Conservation (phyloP, 2,888 invertebrate genomes). For the Drosophila mimica region DNA sequence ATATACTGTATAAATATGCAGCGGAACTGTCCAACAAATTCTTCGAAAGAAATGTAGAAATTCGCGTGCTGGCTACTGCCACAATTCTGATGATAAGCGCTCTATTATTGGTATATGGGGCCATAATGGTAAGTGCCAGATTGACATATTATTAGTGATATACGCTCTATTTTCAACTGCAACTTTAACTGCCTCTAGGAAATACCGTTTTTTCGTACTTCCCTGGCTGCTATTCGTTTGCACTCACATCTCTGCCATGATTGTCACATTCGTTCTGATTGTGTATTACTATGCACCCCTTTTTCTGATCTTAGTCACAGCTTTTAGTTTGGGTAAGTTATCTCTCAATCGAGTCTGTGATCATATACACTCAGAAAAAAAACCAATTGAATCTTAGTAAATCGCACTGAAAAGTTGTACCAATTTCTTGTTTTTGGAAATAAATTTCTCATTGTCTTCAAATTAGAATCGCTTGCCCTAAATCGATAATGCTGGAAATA, state of each 20-base stretch:
- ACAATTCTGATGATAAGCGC: slow-evolving; percentile 2
- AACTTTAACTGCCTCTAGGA: slow-evolving; percentile 7
- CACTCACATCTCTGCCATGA: slow-evolving; percentile 11
- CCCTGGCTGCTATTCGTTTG: slow-evolving; percentile 34
- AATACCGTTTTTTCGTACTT: slow-evolving; percentile 30
- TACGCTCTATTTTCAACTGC: not conserved
- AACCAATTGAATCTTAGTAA: not conserved
- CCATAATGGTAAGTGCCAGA: slow-evolving; percentile 9
- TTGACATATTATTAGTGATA: not conserved
- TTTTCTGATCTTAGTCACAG: not conserved
- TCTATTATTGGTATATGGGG: slow-evolving; percentile 3
- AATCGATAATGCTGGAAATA: no score
- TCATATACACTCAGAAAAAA: not conserved
- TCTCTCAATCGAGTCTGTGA: not conserved
- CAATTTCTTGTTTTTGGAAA: not conserved
- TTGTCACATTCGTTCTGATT: slow-evolving; percentile 1
- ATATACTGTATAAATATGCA: not conserved
- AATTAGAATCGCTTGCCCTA: no score
- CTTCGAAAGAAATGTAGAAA: not conserved
- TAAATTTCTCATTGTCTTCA: not conserved
- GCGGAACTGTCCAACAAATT: slow-evolving; percentile 18
- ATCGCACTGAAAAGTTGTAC: not conserved
- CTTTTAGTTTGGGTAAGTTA: slow-evolving; percentile 16
- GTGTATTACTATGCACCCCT: not conserved
- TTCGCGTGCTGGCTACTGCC: slow-evolving; percentile 10